phyloP scores from a whole-genome alignment of 2,113 vertebrate species.

The Chamaetylas fuelleborni region DNA sequence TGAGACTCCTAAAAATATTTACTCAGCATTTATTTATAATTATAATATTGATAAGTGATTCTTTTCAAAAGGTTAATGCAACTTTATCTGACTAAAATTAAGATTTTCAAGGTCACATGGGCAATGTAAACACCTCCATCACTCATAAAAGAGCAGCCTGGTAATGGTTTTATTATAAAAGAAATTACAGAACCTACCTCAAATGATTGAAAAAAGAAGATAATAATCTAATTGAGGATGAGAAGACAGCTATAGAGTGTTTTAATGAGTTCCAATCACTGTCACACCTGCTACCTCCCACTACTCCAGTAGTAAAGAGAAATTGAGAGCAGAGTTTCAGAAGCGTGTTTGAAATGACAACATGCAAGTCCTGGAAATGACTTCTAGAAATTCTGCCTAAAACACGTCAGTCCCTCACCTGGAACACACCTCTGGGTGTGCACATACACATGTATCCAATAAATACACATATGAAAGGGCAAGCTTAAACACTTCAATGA shows the following conservation, averaged over 20 bases:
- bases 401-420: not conserved
- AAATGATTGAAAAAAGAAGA: not conserved
- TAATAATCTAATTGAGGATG: not conserved
- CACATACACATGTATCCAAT: rapidly evolving
- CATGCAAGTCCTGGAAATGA: not conserved
- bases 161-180: not conserved
- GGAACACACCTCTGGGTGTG: not conserved
- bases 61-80: not conserved
- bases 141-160: not conserved
- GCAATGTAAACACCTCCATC: not conserved
- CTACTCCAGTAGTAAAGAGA: not conserved
- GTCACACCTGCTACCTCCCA: not conserved
- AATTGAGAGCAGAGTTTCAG: not conserved
- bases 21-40: not conserved
- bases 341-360: not conserved
- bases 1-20: not conserved
- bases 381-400: not conserved
- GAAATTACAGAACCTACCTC: not conserved
- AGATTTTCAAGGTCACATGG: not conserved
- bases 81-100: not conserved
- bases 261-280: not conserved
- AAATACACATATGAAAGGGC: not conserved
- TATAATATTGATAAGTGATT: not conserved
- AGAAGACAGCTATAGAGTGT: not conserved
- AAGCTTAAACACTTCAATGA: not conserved